phyloP scores from a whole-genome alignment of 2,888 invertebrate genomes.

The Andrena trimmerana region DNA sequence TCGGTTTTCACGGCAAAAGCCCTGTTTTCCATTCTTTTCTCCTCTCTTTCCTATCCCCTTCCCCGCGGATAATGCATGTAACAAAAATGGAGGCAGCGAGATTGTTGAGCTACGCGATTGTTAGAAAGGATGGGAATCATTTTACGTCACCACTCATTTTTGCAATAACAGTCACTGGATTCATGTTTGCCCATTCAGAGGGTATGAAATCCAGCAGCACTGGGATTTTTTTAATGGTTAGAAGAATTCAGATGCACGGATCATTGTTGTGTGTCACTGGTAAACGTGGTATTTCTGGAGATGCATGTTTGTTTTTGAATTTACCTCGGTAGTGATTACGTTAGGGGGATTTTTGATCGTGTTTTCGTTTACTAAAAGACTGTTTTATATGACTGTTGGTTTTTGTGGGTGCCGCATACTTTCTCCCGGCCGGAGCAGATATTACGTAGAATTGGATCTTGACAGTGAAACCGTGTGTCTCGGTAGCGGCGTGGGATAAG shows the following conservation, averaged over 20 bases:
- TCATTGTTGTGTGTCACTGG: no score
- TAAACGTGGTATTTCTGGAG: background rate
- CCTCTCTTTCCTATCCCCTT: constrained; percentile 18
- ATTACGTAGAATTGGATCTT: background rate
- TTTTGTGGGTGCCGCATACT: no score
- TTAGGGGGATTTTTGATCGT: background rate
- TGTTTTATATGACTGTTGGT: background rate
- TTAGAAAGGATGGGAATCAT: no score
- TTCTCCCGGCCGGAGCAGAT: no score
- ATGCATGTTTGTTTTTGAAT: background rate
- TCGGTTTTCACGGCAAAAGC: constrained; percentile 42
- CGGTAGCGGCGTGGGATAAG: background rate
- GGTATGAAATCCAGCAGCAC: no score
- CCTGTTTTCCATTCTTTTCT: constrained; percentile 20
- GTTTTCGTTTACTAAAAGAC: background rate
- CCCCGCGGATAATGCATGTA: background rate
- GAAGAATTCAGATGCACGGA: no score
- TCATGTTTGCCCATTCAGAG: no score
- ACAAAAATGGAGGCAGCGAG: no score
- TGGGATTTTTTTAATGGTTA: no score
- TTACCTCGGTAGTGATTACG: background rate
- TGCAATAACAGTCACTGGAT: no score
- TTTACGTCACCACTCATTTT: no score
- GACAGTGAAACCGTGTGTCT: background rate
- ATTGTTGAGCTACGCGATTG: no score